These are phyloP conservation scores for Musca domestica DNA, from an alignment of 1,140 invertebrate species.

Conservation along the genomic window DNA sequence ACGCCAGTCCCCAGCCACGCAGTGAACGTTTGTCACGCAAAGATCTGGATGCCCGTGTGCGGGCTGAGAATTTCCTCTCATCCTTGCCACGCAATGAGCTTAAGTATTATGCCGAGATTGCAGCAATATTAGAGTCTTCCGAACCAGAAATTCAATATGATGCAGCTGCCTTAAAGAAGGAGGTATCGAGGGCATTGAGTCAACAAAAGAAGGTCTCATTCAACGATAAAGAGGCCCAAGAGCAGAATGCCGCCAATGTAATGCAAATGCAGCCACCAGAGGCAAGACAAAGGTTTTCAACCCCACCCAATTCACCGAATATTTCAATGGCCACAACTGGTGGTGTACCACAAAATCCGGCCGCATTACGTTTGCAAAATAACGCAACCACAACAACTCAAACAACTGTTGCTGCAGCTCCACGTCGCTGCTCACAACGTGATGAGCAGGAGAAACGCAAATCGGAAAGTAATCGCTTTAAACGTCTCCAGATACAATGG, in stretches of 20 bases:
- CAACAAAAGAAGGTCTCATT: conserved; percentile 64
- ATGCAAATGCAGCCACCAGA: conserved; percentile 33
- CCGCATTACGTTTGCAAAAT: conserved; percentile 34
- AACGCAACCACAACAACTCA: not conserved
- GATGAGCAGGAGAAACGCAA: conserved; percentile 50
- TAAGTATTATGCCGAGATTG: conserved; percentile 57
- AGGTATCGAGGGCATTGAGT: conserved; percentile 67
- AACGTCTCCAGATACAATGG: conserved; percentile 82
- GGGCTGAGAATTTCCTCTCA: conserved; percentile 48
- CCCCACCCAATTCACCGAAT: conserved; percentile 72
- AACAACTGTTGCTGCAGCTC: conserved; percentile 18
- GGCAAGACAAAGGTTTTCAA: conserved; percentile 52
- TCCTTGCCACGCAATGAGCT: conserved; percentile 50
- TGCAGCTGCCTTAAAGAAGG: conserved; percentile 65
- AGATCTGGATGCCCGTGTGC: conserved; percentile 50
- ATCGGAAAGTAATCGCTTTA: conserved; percentile 60
- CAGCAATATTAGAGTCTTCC: conserved; percentile 70
- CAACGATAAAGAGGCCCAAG: conserved; percentile 43
- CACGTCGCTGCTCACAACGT: conserved; percentile 38
- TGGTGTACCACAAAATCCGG: conserved; percentile 29
- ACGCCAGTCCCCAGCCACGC: conserved; percentile 57
- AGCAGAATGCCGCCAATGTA: conserved; percentile 31
- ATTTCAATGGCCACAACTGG: conserved; percentile 58
- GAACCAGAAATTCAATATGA: conserved; percentile 61
- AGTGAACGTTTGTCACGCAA: conserved; percentile 56